These are phyloP conservation scores for Pecten maximus DNA, from an alignment of 2,888 invertebrate species.

Conservation along the genomic window DNA sequence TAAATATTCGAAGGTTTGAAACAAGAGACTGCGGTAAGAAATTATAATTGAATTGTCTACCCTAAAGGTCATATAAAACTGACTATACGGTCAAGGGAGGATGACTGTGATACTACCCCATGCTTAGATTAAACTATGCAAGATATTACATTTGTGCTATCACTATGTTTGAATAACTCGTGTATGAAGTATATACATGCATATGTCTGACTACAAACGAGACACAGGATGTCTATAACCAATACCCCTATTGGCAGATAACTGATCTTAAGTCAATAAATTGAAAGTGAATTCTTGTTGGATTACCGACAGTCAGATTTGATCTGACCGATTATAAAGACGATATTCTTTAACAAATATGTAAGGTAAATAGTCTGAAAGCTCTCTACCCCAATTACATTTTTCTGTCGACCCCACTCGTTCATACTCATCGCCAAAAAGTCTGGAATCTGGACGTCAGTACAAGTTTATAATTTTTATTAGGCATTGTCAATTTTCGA, in stretches of 20 bases:
- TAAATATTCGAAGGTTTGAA: background rate
- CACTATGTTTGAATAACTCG: conserved; percentile 7
- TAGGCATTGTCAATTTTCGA: background rate
- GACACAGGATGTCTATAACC: background rate
- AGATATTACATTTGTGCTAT: background rate
- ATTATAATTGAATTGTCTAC: background rate
- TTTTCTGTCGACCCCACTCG: background rate
- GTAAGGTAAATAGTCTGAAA: background rate
- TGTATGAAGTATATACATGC: conserved; percentile 17
- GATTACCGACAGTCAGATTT: background rate
- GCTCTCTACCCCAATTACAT: background rate
- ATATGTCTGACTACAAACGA: conserved; percentile 4
- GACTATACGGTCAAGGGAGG: background rate
- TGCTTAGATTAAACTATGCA: conserved; percentile 16
- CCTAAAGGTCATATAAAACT: background rate
- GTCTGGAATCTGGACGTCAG: background rate
- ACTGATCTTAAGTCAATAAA: conserved; percentile 21
- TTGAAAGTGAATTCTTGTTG: conserved; percentile 33
- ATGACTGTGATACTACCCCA: background rate
- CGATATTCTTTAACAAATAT: conserved; percentile 29
- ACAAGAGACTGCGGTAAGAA: background rate
- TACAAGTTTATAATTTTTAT: background rate
- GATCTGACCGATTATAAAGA: conserved; percentile 26
- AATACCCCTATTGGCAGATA: background rate
- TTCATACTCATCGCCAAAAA: background rate